Evolutionary conservation across 1,140 invertebrate species (phyloP), one percentile per base, ranked within the genome.

Genomic region (Xylocopa sonorina): DNA sequence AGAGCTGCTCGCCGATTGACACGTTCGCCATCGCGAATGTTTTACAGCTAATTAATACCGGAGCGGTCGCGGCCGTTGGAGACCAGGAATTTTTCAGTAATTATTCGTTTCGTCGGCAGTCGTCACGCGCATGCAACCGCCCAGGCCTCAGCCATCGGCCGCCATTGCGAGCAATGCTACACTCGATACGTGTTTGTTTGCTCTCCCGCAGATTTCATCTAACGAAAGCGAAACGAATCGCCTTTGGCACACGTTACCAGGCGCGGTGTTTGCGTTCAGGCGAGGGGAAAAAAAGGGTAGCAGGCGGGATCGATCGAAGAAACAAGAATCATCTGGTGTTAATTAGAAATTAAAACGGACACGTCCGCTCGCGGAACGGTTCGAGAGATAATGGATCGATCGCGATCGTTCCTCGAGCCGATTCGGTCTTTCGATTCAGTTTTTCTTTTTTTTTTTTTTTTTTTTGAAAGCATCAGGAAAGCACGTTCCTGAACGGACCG

Each of bases 1-100:
- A 74, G 48, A 55, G 50, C 55, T 50, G 41, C 64, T 62, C 24
- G 41, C 34, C 69, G 83, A 81, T 81, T 80, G 84, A 86, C 83
- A 78, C 75, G 69, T 57, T 75, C 72, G 84, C 74, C 82, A 85
- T 85, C 64, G 32, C 29, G 46, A 73, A 55, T 58, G 85, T 86
- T 86, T 86, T 83, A 86, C 78, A 86, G 77, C 69, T 86, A 86
- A 86, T 86, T 86, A 86, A 83, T 83, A 68, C 72, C 53, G 32
- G 55, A 57, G 58, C 53, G 72, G 85, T 86, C 84, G 81, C 84
- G 84, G 80, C 78, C 73, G 68, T 24, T 83, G 84, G 78, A 58
- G 72, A 80, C 66, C 76, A 78, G 85, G 84, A 86, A 86, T 86
- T 86, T 82, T 86, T 86, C 80, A 57, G 67, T 77, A 82, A 86